Percentiles rank a stretch among this genome's conserved stretches.
Conservation (phyloP, 2,888 invertebrate species). For the Nephrotoma flavescens region DNA sequence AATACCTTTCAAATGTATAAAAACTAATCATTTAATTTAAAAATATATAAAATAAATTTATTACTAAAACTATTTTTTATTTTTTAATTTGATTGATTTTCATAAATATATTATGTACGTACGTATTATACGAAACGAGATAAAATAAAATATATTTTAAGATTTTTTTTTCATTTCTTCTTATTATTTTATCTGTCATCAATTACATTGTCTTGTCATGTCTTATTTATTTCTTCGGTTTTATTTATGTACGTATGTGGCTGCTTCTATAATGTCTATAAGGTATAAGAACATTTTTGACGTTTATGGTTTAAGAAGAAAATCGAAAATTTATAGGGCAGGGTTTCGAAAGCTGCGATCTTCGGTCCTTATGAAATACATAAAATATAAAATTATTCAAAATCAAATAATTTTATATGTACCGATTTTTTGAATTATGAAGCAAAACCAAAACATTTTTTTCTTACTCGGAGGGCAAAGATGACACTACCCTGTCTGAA, state of each 20-base stretch:
- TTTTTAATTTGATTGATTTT: background rate
- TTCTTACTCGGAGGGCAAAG: no score
- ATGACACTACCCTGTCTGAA: background rate
- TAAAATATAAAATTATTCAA: background rate
- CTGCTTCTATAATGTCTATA: background rate
- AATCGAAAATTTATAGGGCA: background rate
- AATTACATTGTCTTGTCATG: conserved; percentile 3
- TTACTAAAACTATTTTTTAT: background rate
- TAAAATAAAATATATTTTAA: background rate
- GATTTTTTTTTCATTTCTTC: background rate
- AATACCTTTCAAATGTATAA: background rate
- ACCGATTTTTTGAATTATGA: no score
- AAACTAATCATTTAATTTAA: background rate
- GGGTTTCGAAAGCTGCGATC: background rate
- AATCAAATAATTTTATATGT: background rate
- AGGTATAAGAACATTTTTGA: background rate
- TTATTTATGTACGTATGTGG: background rate
- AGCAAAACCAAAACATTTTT: no score
- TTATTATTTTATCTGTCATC: background rate
- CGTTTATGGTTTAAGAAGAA: background rate
- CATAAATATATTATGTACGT: background rate
- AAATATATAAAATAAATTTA: background rate
- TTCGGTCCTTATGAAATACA: background rate
- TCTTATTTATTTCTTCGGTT: background rate
- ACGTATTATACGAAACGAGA: background rate